Evolutionary conservation across 2,113 vertebrate species (phyloP).

Genomic region (Stegastes partitus): DNA sequence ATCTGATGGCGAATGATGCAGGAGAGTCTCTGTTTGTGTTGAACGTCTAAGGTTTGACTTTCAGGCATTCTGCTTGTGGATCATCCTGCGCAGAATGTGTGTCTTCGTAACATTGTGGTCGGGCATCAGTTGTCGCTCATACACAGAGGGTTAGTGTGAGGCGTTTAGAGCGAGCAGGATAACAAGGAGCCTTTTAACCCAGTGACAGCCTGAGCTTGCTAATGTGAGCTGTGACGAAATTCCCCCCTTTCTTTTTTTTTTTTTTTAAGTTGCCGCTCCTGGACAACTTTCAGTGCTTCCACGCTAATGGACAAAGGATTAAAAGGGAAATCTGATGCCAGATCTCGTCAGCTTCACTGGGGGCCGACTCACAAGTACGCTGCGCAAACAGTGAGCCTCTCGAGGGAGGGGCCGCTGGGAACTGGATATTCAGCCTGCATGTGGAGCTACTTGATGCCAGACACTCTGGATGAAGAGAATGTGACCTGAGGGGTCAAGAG

Average conservation of each 20-base stretch:
- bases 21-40: background rate
- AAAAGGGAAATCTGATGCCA: constrained; percentile 53
- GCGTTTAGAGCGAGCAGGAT: constrained; percentile 36
- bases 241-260: constrained; percentile 2
- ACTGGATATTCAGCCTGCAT: constrained; percentile 43
- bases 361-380: constrained; percentile 13
- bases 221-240: constrained; percentile 37
- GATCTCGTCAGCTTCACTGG: constrained; percentile 25
- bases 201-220: constrained; percentile 34
- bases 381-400: constrained; percentile 43
- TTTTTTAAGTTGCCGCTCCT: constrained; percentile 26
- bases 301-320: constrained; percentile 57
- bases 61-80: background rate
- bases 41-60: too few species aligned
- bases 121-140: background rate
- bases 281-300: constrained; percentile 39
- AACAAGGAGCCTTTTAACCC: constrained; percentile 54
- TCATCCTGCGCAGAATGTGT: background rate
- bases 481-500: constrained; percentile 27
- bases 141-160: constrained; percentile 14
- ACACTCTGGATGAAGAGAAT: constrained; percentile 29
- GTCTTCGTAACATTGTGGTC: background rate
- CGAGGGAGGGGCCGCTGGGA: constrained; percentile 3
- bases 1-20: constrained; percentile 5
- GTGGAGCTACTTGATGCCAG: constrained; percentile 14